Conservation (phyloP, 2,888 invertebrate genomes). For the Ophonus ardosiacus region DNA sequence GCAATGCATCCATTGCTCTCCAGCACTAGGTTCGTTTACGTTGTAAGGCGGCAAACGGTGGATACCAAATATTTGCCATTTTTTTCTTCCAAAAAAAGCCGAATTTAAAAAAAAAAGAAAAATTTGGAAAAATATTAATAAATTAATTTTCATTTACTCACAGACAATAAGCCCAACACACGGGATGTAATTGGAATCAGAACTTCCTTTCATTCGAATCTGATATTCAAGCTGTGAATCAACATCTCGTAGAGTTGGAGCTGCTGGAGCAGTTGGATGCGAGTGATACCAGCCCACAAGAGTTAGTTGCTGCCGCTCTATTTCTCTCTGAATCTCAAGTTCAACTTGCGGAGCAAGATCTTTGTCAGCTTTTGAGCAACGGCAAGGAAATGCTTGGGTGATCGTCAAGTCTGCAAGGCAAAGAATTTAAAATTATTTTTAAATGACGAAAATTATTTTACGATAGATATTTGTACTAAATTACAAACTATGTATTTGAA, state of each 20-base stretch:
- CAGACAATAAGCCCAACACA: constrained; percentile 95
- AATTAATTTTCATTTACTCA: constrained; percentile 77
- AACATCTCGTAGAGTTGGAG: constrained; percentile 92
- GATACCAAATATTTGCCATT: too few species aligned
- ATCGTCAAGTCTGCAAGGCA: constrained; percentile 86
- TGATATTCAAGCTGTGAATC: constrained; percentile 97
- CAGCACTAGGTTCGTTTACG: too few species aligned
- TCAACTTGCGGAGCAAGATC: constrained; percentile 88
- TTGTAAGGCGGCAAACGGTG: too few species aligned
- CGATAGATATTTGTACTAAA: too few species aligned
- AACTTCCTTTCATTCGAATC: constrained; percentile 94
- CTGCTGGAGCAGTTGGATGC: constrained; percentile 91
- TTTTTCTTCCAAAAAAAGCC: too few species aligned
- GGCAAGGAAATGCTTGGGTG: constrained; percentile 92
- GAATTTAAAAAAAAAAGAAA: too few species aligned
- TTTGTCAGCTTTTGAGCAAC: constrained; percentile 88
- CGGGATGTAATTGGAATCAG: constrained; percentile 94
- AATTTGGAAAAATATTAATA: too few species aligned
- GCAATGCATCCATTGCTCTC: too few species aligned
- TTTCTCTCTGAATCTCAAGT: constrained; percentile 88
- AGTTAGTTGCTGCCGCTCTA: constrained; percentile 88
- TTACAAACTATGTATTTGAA: too few species aligned
- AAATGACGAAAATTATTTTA: too few species aligned
- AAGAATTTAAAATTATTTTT: constrained; percentile 66
- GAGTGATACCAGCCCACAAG: constrained; percentile 98